phyloP scores from a whole-genome alignment of 2,113 vertebrate genomes.

The Tragelaphus strepsiceros region DNA sequence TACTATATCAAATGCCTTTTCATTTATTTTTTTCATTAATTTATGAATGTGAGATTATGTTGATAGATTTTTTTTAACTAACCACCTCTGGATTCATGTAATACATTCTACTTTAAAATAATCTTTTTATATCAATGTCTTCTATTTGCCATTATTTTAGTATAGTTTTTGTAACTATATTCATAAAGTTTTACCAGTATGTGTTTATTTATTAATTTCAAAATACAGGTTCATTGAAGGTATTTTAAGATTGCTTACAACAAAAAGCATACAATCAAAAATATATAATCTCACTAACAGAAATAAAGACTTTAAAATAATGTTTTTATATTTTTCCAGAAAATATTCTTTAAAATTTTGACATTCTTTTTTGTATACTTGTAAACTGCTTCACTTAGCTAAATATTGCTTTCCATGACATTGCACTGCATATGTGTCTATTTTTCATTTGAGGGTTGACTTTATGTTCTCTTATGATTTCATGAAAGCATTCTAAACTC shows the following conservation, averaged over 20 bases:
- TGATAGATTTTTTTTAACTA: background rate
- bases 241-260: background rate
- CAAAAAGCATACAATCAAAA: background rate
- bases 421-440: background rate
- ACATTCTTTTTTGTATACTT: background rate
- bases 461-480: background rate
- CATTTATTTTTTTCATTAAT: slow-evolving; percentile 34
- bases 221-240: background rate
- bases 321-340: background rate
- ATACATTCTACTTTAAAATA: background rate
- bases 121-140: background rate
- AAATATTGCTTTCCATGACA: background rate
- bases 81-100: background rate
- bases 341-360: background rate
- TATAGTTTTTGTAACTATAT: background rate
- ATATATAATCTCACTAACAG: background rate
- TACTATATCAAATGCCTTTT: slow-evolving; percentile 29
- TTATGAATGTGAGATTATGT: background rate
- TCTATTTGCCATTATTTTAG: background rate
- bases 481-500: background rate
- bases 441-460: background rate
- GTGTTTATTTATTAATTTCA: background rate
- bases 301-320: background rate
- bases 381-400: background rate
- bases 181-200: background rate